phyloP scores from a whole-genome alignment of 2,888 invertebrate species.

The Meganola albula region DNA sequence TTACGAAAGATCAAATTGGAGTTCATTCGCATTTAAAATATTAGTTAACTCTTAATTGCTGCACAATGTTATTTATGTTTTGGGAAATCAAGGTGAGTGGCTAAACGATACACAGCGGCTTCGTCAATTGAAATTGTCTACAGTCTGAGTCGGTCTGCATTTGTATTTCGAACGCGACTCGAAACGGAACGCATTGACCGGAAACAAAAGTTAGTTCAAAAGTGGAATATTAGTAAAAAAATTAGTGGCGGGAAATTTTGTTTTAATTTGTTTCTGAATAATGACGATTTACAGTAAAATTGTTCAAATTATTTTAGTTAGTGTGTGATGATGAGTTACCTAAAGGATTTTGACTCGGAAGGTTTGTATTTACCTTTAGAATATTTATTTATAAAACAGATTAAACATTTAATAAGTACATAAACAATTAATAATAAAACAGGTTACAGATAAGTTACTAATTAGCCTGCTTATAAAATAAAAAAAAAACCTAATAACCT shows the following conservation, averaged over 20 bases:
- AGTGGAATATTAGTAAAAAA: slow-evolving; percentile 13
- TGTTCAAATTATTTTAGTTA: slow-evolving; percentile 69
- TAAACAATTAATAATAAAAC: no score
- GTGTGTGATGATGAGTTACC: slow-evolving; percentile 56
- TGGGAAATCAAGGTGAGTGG: slow-evolving; percentile 60
- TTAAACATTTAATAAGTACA: background rate
- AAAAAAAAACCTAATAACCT: no score
- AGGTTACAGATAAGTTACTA: no score
- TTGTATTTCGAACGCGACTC: slow-evolving; percentile 45
- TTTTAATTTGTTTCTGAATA: slow-evolving; percentile 28
- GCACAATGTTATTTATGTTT: no score
- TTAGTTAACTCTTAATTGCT: no score
- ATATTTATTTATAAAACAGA: background rate
- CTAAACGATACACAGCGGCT: slow-evolving; percentile 26
- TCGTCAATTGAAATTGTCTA: slow-evolving; percentile 39
- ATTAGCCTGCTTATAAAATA: no score
- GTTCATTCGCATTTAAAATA: no score
- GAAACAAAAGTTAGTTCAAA: slow-evolving; percentile 18
- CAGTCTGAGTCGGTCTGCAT: no score
- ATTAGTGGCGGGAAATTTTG: slow-evolving; percentile 23
- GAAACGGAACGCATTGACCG: slow-evolving; percentile 41
- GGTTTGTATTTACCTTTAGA: slow-evolving; percentile 28
- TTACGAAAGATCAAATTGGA: no score
- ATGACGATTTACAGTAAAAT: slow-evolving; percentile 75
- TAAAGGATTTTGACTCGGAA: slow-evolving; percentile 28